Conservation (phyloP, 2,888 invertebrate genomes). For the Cerceris ruficornis region DNA sequence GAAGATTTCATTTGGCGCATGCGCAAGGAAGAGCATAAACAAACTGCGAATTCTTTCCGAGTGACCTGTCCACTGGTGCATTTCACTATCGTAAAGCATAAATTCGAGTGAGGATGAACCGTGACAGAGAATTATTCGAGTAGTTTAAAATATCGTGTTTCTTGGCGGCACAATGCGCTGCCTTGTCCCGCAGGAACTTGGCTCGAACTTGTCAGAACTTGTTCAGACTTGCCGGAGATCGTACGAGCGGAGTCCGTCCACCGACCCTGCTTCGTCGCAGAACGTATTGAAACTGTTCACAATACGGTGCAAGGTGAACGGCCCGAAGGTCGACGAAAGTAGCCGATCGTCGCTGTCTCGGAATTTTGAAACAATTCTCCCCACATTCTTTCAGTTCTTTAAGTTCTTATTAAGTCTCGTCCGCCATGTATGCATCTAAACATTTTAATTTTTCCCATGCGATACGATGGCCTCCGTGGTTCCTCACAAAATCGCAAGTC, state of each 20-base stretch:
- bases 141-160: background rate
- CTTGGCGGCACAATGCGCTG: conserved; percentile 13
- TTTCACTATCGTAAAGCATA: too few relatives aligned
- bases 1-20: too few relatives aligned
- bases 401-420: too few relatives aligned
- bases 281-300: conserved; percentile 38
- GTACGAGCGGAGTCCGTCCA: conserved; percentile 45
- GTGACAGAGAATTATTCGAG: background rate
- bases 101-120: background rate
- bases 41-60: background rate
- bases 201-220: conserved; percentile 39
- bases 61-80: too few relatives aligned
- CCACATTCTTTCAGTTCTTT: too few relatives aligned
- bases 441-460: too few relatives aligned
- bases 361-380: conserved; percentile 1
- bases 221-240: conserved; percentile 32
- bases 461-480: too few relatives aligned
- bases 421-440: too few relatives aligned
- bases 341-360: conserved; percentile 38
- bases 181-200: too few relatives aligned
- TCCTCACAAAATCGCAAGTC: too few relatives aligned
- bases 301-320: conserved; percentile 67
- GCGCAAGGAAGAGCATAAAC: too few relatives aligned
- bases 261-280: conserved; percentile 14
- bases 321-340: conserved; percentile 57